These are phyloP conservation scores for Schizopygopsis pylzovi DNA, from an alignment of 2,797 vertebrate species.

Conservation along the genomic window DNA sequence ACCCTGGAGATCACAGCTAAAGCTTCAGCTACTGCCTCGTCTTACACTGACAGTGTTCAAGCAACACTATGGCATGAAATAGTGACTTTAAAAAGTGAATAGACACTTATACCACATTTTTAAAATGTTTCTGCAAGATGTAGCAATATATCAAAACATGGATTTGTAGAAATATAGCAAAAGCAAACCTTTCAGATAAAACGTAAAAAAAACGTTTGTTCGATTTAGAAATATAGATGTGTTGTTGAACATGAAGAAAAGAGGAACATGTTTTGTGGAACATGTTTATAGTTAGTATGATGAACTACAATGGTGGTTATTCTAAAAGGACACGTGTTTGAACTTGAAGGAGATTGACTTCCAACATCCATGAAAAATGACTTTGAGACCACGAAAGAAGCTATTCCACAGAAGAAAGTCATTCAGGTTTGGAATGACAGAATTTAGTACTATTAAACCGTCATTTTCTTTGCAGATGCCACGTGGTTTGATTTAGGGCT, in stretches of 20 bases:
- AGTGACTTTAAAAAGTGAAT: neutral
- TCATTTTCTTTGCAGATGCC: neutral
- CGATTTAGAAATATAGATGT: neutral
- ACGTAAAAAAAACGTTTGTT: neutral
- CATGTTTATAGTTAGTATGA: conserved; percentile 11
- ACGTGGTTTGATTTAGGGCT: neutral
- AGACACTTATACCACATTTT: neutral
- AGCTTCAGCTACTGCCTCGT: neutral
- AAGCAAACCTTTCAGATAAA: neutral
- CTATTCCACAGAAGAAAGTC: neutral
- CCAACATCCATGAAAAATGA: neutral
- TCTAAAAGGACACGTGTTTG: neutral
- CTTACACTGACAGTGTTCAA: conserved; percentile 1
- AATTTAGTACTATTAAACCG: neutral
- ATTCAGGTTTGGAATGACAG: neutral
- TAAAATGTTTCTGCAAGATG: neutral
- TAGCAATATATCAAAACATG: neutral
- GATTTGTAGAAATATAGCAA: neutral
- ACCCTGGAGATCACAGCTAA: neutral
- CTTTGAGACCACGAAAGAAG: neutral
- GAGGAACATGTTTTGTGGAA: conserved; percentile 15
- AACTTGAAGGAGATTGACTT: neutral
- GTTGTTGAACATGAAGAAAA: neutral
- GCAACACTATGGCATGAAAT: neutral
- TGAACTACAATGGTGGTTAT: neutral